Conservation (phyloP, 2,113 vertebrate genomes). For the Cyanoliseus patagonus region DNA sequence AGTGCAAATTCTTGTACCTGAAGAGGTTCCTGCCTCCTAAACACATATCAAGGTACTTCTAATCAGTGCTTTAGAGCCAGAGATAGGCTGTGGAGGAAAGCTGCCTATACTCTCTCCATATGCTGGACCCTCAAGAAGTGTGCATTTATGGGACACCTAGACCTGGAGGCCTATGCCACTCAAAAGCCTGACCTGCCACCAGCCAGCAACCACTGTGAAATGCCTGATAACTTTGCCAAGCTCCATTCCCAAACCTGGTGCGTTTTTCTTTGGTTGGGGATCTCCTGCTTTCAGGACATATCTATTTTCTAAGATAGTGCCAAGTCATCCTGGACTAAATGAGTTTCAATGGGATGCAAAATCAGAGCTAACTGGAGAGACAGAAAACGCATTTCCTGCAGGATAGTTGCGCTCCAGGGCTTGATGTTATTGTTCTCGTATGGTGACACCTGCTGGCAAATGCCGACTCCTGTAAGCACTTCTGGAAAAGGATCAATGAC, state of each 20-base stretch:
- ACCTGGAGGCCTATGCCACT: not conserved
- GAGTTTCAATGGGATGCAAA: not conserved
- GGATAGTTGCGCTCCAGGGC: not conserved
- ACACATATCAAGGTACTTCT: accelerated
- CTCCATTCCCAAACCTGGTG: not conserved
- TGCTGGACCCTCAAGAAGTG: not conserved
- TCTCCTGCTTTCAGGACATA: not conserved
- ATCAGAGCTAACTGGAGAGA: not conserved
- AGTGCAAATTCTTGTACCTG: not conserved
- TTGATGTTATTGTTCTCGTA: slow-evolving; percentile 25
- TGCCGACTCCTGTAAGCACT: not conserved
- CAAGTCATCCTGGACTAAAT: not conserved
- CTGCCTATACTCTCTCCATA: accelerated
- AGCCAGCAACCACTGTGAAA: not conserved
- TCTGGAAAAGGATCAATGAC: not conserved
- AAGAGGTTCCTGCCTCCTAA: not conserved
- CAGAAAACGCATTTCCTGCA: not conserved
- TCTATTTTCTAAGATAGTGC: not conserved
- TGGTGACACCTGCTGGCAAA: slow-evolving; percentile 67
- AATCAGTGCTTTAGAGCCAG: not conserved
- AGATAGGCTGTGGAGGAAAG: not conserved
- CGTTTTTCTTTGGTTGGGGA: not conserved
- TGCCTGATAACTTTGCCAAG: not conserved
- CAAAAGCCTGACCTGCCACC: not conserved
- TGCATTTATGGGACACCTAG: not conserved